Base-by-base conservation (phyloP, 1,140 invertebrate species). In the Euura lappo region DNA sequence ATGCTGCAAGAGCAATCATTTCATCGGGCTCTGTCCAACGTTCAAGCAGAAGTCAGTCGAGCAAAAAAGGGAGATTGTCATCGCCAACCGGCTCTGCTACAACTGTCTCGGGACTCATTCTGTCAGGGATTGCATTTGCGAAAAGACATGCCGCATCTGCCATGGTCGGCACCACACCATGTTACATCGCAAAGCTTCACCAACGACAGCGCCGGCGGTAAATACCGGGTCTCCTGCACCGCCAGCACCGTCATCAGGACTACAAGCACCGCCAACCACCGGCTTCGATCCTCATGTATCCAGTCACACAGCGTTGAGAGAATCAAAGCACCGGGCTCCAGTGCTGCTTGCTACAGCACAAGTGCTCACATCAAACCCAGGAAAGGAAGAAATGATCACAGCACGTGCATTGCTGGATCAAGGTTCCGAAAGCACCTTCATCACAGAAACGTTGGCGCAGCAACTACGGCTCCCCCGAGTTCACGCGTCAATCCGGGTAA, bases 401-500 rank as follows among this genome's bases (percentile, higher is more conserved):
- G 67, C 28, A 67, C 43, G 65, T 43, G n/a, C 28, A 6, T 13
- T 67, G 6, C 43, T 67, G 6, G 65, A 67, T 43, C 7, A 28
- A 7, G 65, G 7, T 7, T 10, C 7, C n/a, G 65, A 67, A 67
- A 28, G 7, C 6, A 6, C 7, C 28, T 67, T 67, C 28, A 67
- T 67, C 43, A 67, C 43, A 7, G 6, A 28, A 13, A 6, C 43
- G 65, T 6, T 28, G 65, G 67, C 67, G 44, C 67, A 68, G 13
- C 8, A 10, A 45, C n/a, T 68, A 45, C 44, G 46, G 46, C 67
- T 70, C 43, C 45, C 44, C 7, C 69, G 69, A 13, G 43, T 46
- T 13, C 69, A 51, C 11, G 69, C 60, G 4, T 46, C 46, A 43
- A 70, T 70, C 42, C 69, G 44, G 11, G 42, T 70, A 10, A 51